Evolutionary conservation across 2,888 invertebrate genomes (phyloP), one percentile per base, ranked within the genome.

Genomic region (Phlogophora meticulosa): DNA sequence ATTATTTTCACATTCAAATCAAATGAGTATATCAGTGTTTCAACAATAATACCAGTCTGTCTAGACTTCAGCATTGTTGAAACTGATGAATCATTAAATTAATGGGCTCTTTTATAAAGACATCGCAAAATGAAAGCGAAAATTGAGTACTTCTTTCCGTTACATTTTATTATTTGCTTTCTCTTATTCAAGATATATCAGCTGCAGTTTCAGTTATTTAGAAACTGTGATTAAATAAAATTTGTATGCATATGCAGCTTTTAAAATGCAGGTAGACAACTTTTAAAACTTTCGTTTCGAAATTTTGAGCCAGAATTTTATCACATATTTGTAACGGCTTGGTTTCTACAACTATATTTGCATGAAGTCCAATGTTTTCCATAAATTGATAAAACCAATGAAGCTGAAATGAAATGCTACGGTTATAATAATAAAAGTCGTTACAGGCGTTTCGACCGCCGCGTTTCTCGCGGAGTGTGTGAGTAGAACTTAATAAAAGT

Each of bases 401-500:
- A 20, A 32, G 11, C 36, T 51, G 7, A 32, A 32, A 68, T 56
- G 3, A 42, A 46, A 34, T 15, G 4, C 15, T 15, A 10, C 7
- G 24, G 28, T 22, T 10, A 13, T 5, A 13, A 7, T 28, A 28
- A 46, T 20, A 34, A 69, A 40, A 17, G 36, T 9, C 38, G 10
- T 2, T 1, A 15, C 24, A 7, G 17, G 24, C 88, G 92, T 93
- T 93, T 93, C 89, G 82, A 89, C 80, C 90, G 90, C 90, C 76
- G 90, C 93, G 92, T 93, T 89, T 92, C 87, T 84, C 87, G 86
- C 90, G 80, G 62, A 78, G 72, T 74, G 90, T 90, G 89, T 89
- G 82, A 81, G 85, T 90, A 89, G 89, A 91, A 89, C 88, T 90
- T 90, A 91, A 91, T 91, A 92, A 87, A 94, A 91, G 95, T 95